Percentiles rank a stretch among this genome's conserved stretches.
Conservation (phyloP, 2,113 vertebrate genomes). For the Myotis davidii region DNA sequence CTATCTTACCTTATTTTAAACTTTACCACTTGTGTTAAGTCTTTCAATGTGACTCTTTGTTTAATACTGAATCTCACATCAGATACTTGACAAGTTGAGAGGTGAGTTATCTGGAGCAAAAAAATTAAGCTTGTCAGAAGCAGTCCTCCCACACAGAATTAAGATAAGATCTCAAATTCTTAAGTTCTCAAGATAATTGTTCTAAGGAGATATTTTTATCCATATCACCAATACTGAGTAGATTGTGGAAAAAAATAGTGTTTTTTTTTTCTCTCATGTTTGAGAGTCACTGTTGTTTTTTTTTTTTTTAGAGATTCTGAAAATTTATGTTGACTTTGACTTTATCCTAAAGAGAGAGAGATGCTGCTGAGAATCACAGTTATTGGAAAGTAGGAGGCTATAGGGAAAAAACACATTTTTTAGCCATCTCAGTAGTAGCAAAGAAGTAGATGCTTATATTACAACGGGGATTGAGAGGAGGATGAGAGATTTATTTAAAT, state of each 20-base stretch:
- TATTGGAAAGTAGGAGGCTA: background rate
- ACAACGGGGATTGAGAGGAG: background rate
- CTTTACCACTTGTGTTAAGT: slow-evolving; percentile 56
- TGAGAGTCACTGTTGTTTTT: slow-evolving; percentile 26
- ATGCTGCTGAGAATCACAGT: background rate
- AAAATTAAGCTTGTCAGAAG: slow-evolving; percentile 76
- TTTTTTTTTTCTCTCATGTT: slow-evolving; percentile 44
- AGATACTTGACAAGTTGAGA: slow-evolving; percentile 75
- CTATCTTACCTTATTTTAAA: slow-evolving; percentile 63
- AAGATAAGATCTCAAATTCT: slow-evolving; percentile 80
- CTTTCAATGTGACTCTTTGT: slow-evolving; percentile 62
- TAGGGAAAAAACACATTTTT: background rate
- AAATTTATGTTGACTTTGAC: background rate
- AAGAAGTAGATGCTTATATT: background rate
- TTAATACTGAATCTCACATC: slow-evolving; percentile 38
- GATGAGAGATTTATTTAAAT: background rate
- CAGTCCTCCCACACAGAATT: slow-evolving; percentile 66
- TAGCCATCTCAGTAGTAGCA: background rate
- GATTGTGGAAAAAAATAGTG: background rate
- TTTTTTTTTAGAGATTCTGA: slow-evolving; percentile 9
- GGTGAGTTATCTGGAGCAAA: slow-evolving; percentile 65
- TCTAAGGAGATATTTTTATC: slow-evolving; percentile 63
- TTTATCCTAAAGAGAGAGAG: background rate
- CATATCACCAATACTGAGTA: slow-evolving; percentile 40
- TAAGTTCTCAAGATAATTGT: slow-evolving; percentile 72